Evolutionary conservation across 2,113 vertebrate genomes (phyloP), one percentile per base, ranked within the genome.

Genomic region (Tor tambroides): DNA sequence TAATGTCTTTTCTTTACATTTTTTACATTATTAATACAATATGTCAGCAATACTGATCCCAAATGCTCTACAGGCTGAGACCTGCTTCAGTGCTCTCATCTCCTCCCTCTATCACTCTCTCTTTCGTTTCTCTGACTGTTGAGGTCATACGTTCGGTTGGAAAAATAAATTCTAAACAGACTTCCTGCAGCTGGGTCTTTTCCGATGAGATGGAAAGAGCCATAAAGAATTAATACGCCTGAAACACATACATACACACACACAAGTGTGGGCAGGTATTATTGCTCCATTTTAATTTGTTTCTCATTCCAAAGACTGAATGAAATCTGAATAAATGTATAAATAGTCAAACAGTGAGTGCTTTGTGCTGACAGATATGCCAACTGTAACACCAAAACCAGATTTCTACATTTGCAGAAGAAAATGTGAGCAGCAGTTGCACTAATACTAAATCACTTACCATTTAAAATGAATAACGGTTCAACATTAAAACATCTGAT

Each of bases 111-210:
- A 63, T 51, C 56, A 63, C 79, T 46, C 80, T 61, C 79, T 35
- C 51, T 32, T 51, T 8, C 15, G 12, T 67, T 46, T 65, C 79
- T 65, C 59, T 38, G 54, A 80, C 35, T 63, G 35, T 85, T 90
- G 88, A 86, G 77, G 54, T 91, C 80, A 88, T 88, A 32, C 74
- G 84, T 79, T 69, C 61, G 38, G 46, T 59, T 59, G 88, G 75
- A 88, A 91, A 88, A 86, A 84, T 79, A 69, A 38, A 84, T 69
- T 56, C 63, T 82, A 32, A 71, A 78, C 82, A 81, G 81, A 49
- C 32, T 19, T 69, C 71, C 49, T 87, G 83, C 77, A 85, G 83
- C 88, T 81, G 65, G 43, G 78, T 46, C 72, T 67, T 61, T 87
- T 79, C 82, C 76, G 59, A 78, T 67, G 63, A 59, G 19, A 63